Evolutionary conservation across 2,797 vertebrate species (phyloP), one percentile per base, ranked within the genome.

Genomic region (Emys orbicularis): DNA sequence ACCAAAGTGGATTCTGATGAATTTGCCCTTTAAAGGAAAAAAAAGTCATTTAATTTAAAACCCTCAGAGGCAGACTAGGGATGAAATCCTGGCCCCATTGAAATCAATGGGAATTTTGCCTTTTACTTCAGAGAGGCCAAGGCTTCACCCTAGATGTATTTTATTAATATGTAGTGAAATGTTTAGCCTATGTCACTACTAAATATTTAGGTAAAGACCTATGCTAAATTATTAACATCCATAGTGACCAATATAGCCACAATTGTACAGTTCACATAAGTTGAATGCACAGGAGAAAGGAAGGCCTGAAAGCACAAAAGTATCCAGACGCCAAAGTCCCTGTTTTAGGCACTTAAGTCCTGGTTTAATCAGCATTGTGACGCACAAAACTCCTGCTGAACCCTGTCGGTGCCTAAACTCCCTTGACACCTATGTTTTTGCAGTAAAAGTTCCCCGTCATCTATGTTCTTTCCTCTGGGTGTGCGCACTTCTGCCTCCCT

Each of bases 1-100:
- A 3, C 97, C 99, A 95, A 99, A 99, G 88, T 99, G 99, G 95
- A 99, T 99, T 98, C 99, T 98, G 98, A 99, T 99, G 94, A 99
- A 99, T 98, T 99, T 99, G 95, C 99, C 99, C 99, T 99, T 92
- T 89, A 81, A 81, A 88, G 50, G 54, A 54, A 52, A 86, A 95
- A 57, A 56, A 23, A 5, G 76, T 11, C 37, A 77, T 16, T 65
- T 94, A 74, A 84, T 53, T 41, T 16, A 16, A 25, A 49, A 3
- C 5, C 37, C 84, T 13, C 7, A 18, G 23, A 59, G 15, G 2
- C 1, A 0, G 31, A 15, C 19, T 41, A 21, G 77, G 18, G 52
- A 44, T 72, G 37, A 3, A 31, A 27, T 50, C 10, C 10, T 52
- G 57, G 23, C 65, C 23, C 15, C 34, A 2, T 9, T 82, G 5